phyloP scores from a whole-genome alignment of 1,140 invertebrate species.

The Cepaea nemoralis region DNA sequence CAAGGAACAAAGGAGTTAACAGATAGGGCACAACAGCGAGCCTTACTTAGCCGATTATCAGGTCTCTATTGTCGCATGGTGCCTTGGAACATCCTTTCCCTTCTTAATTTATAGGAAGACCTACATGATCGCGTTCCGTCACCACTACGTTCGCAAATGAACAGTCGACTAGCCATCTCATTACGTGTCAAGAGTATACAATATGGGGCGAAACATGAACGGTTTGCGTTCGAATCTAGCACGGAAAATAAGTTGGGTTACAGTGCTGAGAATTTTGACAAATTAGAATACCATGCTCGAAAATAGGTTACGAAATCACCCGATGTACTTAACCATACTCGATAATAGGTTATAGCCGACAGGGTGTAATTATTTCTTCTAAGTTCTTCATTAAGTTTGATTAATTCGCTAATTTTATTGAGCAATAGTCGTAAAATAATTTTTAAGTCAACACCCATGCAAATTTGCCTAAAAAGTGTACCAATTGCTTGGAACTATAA shows the following conservation, averaged over 20 bases:
- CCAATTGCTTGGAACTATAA: too few species aligned
- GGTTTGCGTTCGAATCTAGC: too few species aligned
- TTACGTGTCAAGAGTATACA: neutral
- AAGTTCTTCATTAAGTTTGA: too few species aligned
- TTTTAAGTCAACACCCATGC: too few species aligned
- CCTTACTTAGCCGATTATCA: neutral
- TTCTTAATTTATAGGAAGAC: neutral
- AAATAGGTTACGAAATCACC: neutral
- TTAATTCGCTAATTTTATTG: too few species aligned
- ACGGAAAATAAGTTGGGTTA: too few species aligned
- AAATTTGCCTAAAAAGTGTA: too few species aligned
- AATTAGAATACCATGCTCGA: neutral
- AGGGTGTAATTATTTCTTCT: neutral
- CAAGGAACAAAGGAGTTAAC: neutral
- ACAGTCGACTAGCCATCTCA: neutral
- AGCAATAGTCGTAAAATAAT: too few species aligned
- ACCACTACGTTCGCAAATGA: neutral
- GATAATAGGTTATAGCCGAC: constrained; percentile 11
- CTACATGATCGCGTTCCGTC: neutral
- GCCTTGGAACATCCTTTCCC: neutral
- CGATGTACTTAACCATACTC: neutral
- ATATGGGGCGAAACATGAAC: too few species aligned
- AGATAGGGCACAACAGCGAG: constrained; percentile 6
- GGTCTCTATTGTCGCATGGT: neutral
- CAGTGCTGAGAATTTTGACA: neutral